Percentiles rank a stretch among this genome's conserved stretches.
Evolutionary conservation across 2,113 vertebrate species (phyloP).

Genomic region (Tetrax tetrax): DNA sequence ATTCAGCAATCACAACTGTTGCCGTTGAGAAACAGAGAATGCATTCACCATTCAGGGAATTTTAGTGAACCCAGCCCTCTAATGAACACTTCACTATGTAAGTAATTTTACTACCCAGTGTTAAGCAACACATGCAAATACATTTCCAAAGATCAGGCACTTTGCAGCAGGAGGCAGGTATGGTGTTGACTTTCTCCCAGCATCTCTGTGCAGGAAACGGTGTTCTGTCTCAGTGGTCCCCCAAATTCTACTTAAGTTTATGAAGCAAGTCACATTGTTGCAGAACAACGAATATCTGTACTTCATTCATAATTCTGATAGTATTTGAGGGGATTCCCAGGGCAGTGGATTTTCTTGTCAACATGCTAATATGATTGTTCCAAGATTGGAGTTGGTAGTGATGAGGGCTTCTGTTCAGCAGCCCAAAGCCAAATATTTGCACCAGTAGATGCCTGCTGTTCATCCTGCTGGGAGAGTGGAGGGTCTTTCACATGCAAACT

Average conservation of each 20-base stretch:
- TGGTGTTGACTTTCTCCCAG: not conserved
- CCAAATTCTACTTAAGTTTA: not conserved
- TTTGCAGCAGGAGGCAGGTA: not conserved
- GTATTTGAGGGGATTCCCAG: not conserved
- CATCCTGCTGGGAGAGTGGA: not conserved
- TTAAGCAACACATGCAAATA: accelerated
- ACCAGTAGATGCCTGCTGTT: not conserved
- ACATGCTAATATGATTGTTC: not conserved
- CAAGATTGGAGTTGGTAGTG: not conserved
- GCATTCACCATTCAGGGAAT: not conserved
- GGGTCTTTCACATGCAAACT: not conserved
- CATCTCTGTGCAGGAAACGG: not conserved
- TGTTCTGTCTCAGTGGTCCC: not conserved
- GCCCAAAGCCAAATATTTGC: not conserved
- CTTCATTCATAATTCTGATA: not conserved
- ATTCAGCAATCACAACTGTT: not conserved
- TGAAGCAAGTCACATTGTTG: not conserved
- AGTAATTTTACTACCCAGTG: not conserved
- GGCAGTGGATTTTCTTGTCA: not conserved
- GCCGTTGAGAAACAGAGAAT: not conserved
- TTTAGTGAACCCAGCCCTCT: not conserved
- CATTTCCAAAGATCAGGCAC: not conserved
- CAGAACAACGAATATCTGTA: not conserved
- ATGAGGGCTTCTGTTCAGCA: not conserved
- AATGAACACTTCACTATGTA: not conserved